phyloP scores from a whole-genome alignment of 30 jellyfish, hydroid and myxozoan genomes.

The Mastigias papua region DNA sequence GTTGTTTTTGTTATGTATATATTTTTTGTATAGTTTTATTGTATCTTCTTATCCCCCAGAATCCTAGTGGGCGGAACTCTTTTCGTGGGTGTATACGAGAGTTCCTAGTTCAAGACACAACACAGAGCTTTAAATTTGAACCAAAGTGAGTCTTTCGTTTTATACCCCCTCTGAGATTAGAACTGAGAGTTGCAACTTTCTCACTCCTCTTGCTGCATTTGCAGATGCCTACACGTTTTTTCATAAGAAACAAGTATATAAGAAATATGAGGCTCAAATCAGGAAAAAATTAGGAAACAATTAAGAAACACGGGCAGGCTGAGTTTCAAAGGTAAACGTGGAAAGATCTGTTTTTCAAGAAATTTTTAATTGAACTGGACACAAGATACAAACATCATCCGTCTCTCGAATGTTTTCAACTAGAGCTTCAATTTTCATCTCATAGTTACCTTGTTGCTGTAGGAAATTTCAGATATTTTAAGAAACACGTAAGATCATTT shows the following conservation, averaged over 20 bases:
- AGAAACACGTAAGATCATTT: no score
- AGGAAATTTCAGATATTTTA: neutral
- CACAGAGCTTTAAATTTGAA: slow-evolving; percentile 10
- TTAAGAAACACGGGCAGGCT: no score
- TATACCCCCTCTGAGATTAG: neutral
- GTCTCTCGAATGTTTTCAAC: neutral
- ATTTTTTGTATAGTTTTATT: no score
- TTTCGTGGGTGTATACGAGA: slow-evolving; percentile 71
- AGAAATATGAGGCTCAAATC: no score
- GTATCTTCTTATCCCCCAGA: no score
- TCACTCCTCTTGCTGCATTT: neutral
- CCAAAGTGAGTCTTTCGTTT: slow-evolving; percentile 5
- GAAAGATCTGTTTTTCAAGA: neutral
- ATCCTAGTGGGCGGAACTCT: slow-evolving; percentile 65
- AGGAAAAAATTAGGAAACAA: no score
- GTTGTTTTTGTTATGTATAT: no score
- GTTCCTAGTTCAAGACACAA: slow-evolving; percentile 48
- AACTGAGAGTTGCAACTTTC: neutral
- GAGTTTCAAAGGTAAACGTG: no score
- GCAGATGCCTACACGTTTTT: neutral
- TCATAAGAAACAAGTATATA: no score
- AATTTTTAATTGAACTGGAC: neutral
- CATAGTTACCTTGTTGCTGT: no score
- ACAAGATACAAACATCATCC: neutral
- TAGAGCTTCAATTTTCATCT: no score